Conservation (phyloP, 2,888 invertebrate genomes). For the Rhagonycha fulva region DNA sequence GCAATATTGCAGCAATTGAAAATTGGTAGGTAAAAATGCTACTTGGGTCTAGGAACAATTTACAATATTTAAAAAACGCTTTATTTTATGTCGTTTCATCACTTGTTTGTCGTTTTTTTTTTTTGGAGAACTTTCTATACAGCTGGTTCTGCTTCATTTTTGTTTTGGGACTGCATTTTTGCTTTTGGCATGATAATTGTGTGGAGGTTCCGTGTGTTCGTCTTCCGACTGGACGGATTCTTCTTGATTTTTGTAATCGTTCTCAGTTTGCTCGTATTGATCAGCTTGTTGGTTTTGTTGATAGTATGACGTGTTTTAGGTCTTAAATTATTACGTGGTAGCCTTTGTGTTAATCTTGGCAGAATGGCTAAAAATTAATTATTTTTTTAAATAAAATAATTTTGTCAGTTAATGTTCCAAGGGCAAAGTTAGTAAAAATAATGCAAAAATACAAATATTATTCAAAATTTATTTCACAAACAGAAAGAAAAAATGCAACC, state of each 20-base stretch:
- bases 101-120: not conserved
- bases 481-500: too few relatives aligned
- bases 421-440: too few relatives aligned
- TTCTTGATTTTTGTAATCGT: not conserved
- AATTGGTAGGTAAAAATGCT: too few relatives aligned
- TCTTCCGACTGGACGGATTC: not conserved
- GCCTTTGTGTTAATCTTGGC: too few relatives aligned
- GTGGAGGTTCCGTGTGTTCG: not conserved
- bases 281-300: constrained; percentile 13
- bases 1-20: too few relatives aligned
- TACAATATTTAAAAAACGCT: not conserved
- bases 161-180: not conserved
- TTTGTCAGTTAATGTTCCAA: too few relatives aligned
- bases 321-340: too few relatives aligned
- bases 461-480: too few relatives aligned
- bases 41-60: not conserved
- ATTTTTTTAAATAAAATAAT: too few relatives aligned
- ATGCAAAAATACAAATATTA: too few relatives aligned
- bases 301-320: too few relatives aligned
- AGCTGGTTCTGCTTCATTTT: constrained; percentile 3
- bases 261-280: not conserved
- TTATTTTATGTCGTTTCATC: not conserved
- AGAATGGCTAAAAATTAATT: too few relatives aligned
- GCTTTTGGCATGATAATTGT: constrained; percentile 16
- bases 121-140: not conserved